A percentile compares a stretch with the other conserved stretches of the same genome.
phyloP scores from a whole-genome alignment of 1,140 invertebrate genomes.

The Trypoxylus dichotomus region DNA sequence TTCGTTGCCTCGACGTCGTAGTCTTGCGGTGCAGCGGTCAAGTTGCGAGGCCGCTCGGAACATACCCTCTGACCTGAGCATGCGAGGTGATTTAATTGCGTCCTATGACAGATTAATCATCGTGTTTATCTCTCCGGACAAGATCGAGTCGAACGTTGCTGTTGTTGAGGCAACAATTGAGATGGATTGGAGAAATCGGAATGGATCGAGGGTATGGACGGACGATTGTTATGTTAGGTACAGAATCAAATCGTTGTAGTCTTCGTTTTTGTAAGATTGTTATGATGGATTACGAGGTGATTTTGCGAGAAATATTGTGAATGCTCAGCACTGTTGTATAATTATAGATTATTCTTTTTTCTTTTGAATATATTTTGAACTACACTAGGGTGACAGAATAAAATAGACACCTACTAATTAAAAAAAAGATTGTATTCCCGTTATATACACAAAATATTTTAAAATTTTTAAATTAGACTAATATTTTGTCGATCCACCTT shows the following conservation, averaged over 20 bases:
- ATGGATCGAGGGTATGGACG: background rate
- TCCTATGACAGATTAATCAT: conserved; percentile 27
- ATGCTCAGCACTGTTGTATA: background rate
- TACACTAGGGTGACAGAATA: too few species aligned
- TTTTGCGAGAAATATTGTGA: too few species aligned
- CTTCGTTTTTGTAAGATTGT: too few species aligned
- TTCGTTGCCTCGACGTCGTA: background rate
- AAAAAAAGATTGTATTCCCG: too few species aligned
- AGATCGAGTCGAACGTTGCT: background rate
- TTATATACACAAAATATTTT: too few species aligned
- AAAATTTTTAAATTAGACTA: too few species aligned
- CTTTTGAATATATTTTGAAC: too few species aligned
- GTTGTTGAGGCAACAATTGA: background rate
- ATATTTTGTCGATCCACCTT: too few species aligned
- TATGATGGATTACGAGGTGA: too few species aligned
- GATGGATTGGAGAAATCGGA: background rate
- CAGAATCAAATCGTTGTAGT: background rate
- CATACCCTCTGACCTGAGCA: conserved; percentile 18
- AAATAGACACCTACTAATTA: too few species aligned
- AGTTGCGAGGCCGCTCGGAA: background rate
- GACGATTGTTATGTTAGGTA: background rate
- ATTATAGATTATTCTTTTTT: background rate
- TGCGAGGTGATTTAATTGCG: conserved; percentile 27
- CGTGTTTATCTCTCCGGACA: background rate
- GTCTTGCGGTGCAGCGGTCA: background rate